Conservation (phyloP, 2,888 invertebrate genomes). For the Plebejus anna region DNA sequence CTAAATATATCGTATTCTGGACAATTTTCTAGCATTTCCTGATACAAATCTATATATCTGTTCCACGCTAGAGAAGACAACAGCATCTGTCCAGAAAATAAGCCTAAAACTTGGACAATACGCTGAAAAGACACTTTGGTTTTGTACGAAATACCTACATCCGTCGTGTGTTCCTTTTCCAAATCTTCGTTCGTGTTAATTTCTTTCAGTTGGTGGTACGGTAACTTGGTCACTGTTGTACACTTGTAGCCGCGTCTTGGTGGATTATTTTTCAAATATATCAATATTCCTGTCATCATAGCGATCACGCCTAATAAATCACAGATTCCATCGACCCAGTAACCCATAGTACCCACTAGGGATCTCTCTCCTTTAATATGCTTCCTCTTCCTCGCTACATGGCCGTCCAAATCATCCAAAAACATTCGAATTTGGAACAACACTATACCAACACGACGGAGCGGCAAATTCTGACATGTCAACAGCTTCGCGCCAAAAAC, state of each 20-base stretch:
- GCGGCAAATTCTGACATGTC: slow-evolving; percentile 84
- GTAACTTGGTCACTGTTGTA: slow-evolving; percentile 81
- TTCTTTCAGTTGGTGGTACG: slow-evolving; percentile 70
- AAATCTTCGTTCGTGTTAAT: slow-evolving; percentile 68
- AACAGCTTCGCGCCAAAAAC: slow-evolving; percentile 86
- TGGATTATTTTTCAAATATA: slow-evolving; percentile 86
- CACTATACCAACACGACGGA: slow-evolving; percentile 86
- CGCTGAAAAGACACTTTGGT: slow-evolving; percentile 84
- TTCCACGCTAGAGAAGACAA: slow-evolving; percentile 91
- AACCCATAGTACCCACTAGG: slow-evolving; percentile 89
- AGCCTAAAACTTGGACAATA: slow-evolving; percentile 82
- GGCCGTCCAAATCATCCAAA: slow-evolving; percentile 92
- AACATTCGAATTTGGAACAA: slow-evolving; percentile 90
- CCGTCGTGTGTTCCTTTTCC: slow-evolving; percentile 63
- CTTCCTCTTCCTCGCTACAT: slow-evolving; percentile 88
- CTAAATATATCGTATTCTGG: slow-evolving; percentile 69
- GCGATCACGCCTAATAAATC: slow-evolving; percentile 88
- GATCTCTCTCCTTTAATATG: slow-evolving; percentile 88
- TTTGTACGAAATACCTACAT: slow-evolving; percentile 82
- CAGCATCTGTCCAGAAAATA: slow-evolving; percentile 85
- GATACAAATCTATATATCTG: slow-evolving; percentile 89
- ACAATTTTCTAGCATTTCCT: slow-evolving; percentile 85
- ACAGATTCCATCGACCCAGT: slow-evolving; percentile 90
- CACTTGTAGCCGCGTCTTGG: slow-evolving; percentile 84
- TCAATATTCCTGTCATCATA: slow-evolving; percentile 84